These are phyloP conservation scores for Ochropacha duplaris DNA, from an alignment of 2,888 invertebrate species.

Conservation along the genomic window DNA sequence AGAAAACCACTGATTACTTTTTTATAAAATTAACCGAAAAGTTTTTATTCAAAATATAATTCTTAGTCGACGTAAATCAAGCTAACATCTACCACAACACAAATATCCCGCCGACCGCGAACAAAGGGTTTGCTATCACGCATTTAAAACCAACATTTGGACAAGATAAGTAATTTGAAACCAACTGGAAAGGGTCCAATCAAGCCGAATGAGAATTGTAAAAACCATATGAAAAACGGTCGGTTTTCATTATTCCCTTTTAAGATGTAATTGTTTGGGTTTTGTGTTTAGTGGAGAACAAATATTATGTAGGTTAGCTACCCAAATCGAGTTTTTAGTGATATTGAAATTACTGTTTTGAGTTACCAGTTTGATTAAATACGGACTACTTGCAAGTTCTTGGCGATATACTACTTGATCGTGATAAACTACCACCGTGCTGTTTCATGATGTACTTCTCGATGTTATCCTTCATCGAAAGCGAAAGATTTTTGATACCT, in stretches of 20 bases:
- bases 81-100: not conserved
- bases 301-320: too few relatives aligned
- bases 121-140: conserved; percentile 12
- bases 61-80: not conserved
- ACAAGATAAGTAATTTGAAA: conserved; percentile 20
- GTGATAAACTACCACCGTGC: too few relatives aligned
- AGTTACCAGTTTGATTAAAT: too few relatives aligned
- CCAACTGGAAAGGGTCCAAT: conserved; percentile 18
- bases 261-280: not conserved
- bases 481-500: too few relatives aligned
- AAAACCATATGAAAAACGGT: conserved; percentile 8
- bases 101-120: not conserved
- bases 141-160: conserved; percentile 9
- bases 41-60: not conserved
- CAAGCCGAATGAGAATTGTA: conserved; percentile 15
- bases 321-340: too few relatives aligned
- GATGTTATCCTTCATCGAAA: too few relatives aligned
- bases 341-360: too few relatives aligned
- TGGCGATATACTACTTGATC: too few relatives aligned
- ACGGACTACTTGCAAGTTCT: too few relatives aligned
- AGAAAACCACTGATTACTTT: not conserved
- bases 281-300: not conserved
- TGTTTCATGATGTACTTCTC: too few relatives aligned
- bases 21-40: not conserved
- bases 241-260: not conserved